Evolutionary conservation across 1,140 invertebrate genomes (phyloP), one percentile per base, ranked within the genome.

Genomic region (Meloidogyne floridensis): DNA sequence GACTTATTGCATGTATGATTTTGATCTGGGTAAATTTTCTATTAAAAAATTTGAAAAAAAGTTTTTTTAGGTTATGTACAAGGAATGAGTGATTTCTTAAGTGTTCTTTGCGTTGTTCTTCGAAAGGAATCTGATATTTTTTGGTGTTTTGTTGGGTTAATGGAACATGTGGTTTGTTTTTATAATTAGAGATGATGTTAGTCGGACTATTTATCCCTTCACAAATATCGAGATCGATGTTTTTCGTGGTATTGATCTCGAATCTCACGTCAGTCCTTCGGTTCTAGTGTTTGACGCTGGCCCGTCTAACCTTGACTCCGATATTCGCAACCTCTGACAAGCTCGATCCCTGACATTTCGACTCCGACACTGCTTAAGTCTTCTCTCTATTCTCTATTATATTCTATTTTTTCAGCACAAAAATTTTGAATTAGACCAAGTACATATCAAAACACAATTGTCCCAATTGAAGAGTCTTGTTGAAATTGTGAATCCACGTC

Each of bases 1-100:
- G 95, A 98, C 97, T 0, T 99, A 98, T 90, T 94, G 96, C n/a
- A 98, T 99, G 96, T 98, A 98, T 90, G 98, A 99, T 91, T 99
- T 99, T 91, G 97, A 99, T 92, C 91, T 99, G 81, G 96, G 74
- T 85, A 42, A 54, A 59, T 96, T 86, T 20, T 85, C 13, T 32
- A 75, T 18, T 47, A 54, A 53, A 80, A 65, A 82, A 47, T 20
- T 71, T 53, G 47, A 47, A 20, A 8, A 43, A 3, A 72, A 11
- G n/a, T 81, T 72, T 78, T 82, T 85, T 42, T 81, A 92, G 92
- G 92, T n/a, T 93, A 93, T 90, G 92, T 93, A 6, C 92, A 93
- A 86, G 92, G 97, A 18, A 99, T 99, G 97, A 97, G 95, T 88
- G 97, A 99, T 91, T 92, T 99, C 72, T 91, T 98, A 54, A 95